phyloP scores from a whole-genome alignment of 1,140 invertebrate genomes.

The Augochlora pura region DNA sequence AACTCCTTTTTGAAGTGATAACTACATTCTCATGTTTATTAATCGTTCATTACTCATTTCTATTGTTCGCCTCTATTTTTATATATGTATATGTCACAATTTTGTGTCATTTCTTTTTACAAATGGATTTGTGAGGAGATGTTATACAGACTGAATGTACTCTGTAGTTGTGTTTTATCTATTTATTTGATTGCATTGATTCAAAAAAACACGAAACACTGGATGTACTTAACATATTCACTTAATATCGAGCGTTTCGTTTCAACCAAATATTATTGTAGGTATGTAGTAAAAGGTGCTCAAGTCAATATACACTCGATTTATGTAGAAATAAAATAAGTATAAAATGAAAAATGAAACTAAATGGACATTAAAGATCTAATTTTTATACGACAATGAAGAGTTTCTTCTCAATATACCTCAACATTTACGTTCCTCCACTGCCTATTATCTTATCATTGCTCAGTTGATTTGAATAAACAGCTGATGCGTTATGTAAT shows the following conservation, averaged over 20 bases:
- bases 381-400: background rate
- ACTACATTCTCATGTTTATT: background rate
- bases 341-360: background rate
- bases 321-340: background rate
- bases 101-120: background rate
- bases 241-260: background rate
- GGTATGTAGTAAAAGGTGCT: background rate
- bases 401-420: no score
- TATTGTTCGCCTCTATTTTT: conserved; percentile 9
- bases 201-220: background rate
- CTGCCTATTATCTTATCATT: background rate
- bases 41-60: background rate
- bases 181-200: conserved; percentile 9
- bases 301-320: background rate
- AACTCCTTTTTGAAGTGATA: background rate
- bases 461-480: background rate
- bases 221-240: background rate
- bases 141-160: conserved; percentile 26
- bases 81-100: background rate
- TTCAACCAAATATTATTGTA: background rate
- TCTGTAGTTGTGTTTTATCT: conserved; percentile 24
- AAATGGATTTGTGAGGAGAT: conserved; percentile 12
- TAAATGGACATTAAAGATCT: conserved; percentile 1
- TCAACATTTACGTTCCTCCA: background rate
- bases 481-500: background rate